Evolutionary conservation across 2,797 vertebrate species (phyloP).

Genomic region (Agapornis canus): DNA sequence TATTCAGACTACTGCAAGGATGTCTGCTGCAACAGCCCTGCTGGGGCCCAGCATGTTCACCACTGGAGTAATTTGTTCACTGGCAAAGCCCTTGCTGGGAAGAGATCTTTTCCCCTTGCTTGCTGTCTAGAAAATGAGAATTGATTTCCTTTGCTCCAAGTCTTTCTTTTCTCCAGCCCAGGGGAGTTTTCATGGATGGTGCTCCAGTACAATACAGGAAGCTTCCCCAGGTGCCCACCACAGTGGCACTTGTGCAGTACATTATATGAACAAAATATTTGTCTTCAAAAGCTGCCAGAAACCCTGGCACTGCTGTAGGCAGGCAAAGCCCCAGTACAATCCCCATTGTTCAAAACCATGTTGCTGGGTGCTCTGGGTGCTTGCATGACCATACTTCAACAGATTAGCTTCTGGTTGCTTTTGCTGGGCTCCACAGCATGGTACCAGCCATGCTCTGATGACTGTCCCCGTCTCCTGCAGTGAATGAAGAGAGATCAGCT

Average conservation of each 20-base stretch:
- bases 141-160: not conserved
- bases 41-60: not conserved
- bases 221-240: not conserved
- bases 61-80: rapidly evolving
- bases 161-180: not conserved
- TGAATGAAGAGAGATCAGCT: not conserved
- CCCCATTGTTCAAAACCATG: rapidly evolving
- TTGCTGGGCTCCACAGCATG: rapidly evolving
- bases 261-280: not conserved
- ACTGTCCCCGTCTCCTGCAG: not conserved
- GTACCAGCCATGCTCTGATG: not conserved
- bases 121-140: not conserved
- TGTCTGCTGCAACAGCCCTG: not conserved
- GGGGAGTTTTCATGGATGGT: not conserved
- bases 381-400: not conserved
- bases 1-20: not conserved
- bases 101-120: not conserved
- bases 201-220: not conserved
- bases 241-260: rapidly evolving
- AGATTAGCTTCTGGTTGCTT: not conserved
- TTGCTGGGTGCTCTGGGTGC: not conserved
- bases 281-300: not conserved
- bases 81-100: not conserved
- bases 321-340: not conserved
- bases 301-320: not conserved